Evolutionary conservation across 1,140 invertebrate genomes (phyloP).

Genomic region (Lamellibrachia luymesi): DNA sequence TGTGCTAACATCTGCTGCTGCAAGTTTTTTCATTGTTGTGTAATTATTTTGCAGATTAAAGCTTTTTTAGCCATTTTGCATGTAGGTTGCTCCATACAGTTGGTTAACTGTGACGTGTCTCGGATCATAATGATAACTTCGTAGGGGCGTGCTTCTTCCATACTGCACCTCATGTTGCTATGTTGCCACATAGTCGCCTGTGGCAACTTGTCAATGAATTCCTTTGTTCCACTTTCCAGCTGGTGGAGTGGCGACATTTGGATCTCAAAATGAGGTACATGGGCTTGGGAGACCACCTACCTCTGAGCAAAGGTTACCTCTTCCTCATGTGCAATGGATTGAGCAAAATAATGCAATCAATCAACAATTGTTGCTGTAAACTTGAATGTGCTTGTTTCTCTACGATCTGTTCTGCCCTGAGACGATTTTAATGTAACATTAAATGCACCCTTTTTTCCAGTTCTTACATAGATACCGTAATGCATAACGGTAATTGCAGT

Average conservation of each 20-base stretch:
- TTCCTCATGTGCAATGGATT: slow-evolving; percentile 10
- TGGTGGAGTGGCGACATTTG: slow-evolving; percentile 3
- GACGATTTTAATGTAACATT: slow-evolving; percentile 7
- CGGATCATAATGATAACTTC: background rate
- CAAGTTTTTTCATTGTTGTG: background rate
- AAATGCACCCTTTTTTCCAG: background rate
- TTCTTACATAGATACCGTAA: background rate
- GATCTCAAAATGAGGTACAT: slow-evolving; percentile 18
- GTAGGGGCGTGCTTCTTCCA: background rate
- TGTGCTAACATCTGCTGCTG: background rate
- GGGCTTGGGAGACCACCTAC: background rate
- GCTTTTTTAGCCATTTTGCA: background rate
- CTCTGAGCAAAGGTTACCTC: slow-evolving; percentile 17
- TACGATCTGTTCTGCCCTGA: slow-evolving; percentile 7
- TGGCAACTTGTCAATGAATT: background rate
- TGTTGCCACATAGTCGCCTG: background rate
- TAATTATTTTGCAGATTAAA: slow-evolving; percentile 6
- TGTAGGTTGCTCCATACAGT: background rate
- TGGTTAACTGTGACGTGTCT: background rate
- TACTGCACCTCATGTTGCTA: background rate
- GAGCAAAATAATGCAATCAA: background rate
- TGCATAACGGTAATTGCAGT: slow-evolving; percentile 11
- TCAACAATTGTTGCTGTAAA: background rate
- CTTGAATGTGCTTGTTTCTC: background rate
- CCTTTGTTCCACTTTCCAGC: slow-evolving; percentile 21